A percentile compares a stretch with the other conserved stretches of the same genome.
phyloP scores from a whole-genome alignment of 2,113 vertebrate species.

The Gavia stellata region DNA sequence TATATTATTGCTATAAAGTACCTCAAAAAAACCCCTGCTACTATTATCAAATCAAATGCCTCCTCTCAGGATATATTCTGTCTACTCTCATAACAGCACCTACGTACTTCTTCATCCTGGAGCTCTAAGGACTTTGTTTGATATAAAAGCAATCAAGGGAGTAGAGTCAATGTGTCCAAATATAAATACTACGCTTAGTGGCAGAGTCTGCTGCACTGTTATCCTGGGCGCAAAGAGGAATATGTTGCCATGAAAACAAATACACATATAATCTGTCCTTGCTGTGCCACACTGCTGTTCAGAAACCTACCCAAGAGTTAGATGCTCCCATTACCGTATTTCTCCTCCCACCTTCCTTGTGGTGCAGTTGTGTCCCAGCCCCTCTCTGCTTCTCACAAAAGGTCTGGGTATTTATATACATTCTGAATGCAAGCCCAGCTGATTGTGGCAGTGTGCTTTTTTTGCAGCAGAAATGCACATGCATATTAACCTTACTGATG shows the following conservation, averaged over 20 bases:
- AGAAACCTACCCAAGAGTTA: not conserved
- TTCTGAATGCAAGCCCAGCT: not conserved
- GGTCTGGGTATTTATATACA: not conserved
- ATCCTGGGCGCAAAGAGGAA: not conserved
- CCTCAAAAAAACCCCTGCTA: not conserved
- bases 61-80: not conserved
- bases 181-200: not conserved
- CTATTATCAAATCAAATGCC: not conserved
- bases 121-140: not conserved
- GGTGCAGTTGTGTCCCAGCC: not conserved
- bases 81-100: not conserved
- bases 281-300: not conserved
- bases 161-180: not conserved
- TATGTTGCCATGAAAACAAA: not conserved
- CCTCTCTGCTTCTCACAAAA: not conserved
- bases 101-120: not conserved
- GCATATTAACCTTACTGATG: not conserved
- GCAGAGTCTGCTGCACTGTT: not conserved
- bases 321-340: not conserved
- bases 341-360: not conserved
- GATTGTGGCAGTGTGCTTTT: not conserved
- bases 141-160: not conserved
- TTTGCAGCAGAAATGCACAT: not conserved
- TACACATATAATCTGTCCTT: not conserved
- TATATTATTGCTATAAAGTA: not conserved